Percentiles rank a stretch among this genome's conserved stretches.
phyloP scores from a whole-genome alignment of 2,113 vertebrate species.

The Nerophis ophidion region DNA sequence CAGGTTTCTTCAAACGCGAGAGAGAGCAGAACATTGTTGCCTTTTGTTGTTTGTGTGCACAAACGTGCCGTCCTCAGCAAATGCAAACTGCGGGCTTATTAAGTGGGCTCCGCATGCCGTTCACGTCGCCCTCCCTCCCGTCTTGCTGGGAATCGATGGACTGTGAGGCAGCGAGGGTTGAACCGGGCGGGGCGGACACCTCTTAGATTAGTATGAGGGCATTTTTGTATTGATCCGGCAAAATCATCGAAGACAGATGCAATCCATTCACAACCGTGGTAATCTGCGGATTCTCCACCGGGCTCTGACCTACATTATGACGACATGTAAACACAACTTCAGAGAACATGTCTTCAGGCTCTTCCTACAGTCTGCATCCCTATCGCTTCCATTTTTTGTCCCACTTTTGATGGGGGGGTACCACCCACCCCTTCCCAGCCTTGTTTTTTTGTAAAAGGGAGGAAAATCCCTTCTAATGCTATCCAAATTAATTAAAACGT shows the following conservation, averaged over 20 bases:
- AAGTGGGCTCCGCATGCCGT: constrained; percentile 30
- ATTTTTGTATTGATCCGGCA: constrained; percentile 48
- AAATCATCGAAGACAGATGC: constrained; percentile 47
- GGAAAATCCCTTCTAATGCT: constrained; percentile 40
- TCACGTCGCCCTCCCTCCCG: constrained; percentile 19
- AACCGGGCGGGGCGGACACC: constrained; percentile 23
- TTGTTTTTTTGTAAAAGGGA: constrained; percentile 6
- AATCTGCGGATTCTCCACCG: constrained; percentile 46
- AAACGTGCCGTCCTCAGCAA: constrained; percentile 43
- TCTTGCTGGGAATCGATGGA: constrained; percentile 47
- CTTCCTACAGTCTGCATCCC: constrained; percentile 14
- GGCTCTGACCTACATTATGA: constrained; percentile 69
- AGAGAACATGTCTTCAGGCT: constrained; percentile 41
- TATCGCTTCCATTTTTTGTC: constrained; percentile 19
- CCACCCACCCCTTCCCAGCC: background rate
- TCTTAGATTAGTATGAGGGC: constrained; percentile 46
- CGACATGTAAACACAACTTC: constrained; percentile 70
- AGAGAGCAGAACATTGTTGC: background rate
- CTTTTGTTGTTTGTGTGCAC: constrained; percentile 11
- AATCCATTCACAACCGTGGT: constrained; percentile 36
- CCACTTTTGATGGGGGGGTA: background rate
- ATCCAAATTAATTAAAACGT: constrained; percentile 61
- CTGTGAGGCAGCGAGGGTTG: constrained; percentile 17
- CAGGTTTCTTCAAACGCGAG: constrained; percentile 11
- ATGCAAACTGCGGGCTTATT: constrained; percentile 36